phyloP scores from a whole-genome alignment of 2,113 vertebrate genomes.

The Lampris megalopsis region DNA sequence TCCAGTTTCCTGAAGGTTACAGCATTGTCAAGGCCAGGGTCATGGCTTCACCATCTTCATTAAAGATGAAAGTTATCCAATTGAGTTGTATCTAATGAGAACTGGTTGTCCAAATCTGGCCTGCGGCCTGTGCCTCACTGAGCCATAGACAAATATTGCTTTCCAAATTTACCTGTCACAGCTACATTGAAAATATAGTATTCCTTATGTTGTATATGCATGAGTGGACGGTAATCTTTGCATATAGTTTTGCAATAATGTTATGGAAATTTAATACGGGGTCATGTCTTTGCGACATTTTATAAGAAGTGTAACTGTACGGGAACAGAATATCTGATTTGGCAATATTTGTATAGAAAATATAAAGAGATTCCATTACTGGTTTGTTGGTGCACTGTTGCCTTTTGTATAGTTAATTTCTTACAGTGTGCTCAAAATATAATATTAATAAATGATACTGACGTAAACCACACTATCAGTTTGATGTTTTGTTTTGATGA shows the following conservation, averaged over 20 bases:
- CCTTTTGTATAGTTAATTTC: slow-evolving; percentile 54
- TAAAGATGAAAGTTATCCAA: too few species aligned
- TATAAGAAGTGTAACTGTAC: slow-evolving; percentile 54
- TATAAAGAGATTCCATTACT: slow-evolving; percentile 39
- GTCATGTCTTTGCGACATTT: slow-evolving; percentile 41
- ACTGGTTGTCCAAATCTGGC: neutral
- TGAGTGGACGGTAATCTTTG: slow-evolving; percentile 68
- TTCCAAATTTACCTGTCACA: slow-evolving; percentile 48
- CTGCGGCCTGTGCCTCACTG: slow-evolving; percentile 4
- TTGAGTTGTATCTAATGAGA: neutral
- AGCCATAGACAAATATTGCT: slow-evolving; percentile 35
- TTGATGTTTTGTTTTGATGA: neutral
- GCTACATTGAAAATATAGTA: slow-evolving; percentile 54
- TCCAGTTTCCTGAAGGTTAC: too few species aligned
- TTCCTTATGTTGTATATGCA: slow-evolving; percentile 68
- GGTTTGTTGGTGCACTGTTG: slow-evolving; percentile 65
- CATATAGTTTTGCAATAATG: slow-evolving; percentile 53
- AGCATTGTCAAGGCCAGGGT: neutral
- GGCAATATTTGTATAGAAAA: slow-evolving; percentile 40
- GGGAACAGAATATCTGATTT: slow-evolving; percentile 43
- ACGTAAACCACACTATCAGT: slow-evolving; percentile 14
- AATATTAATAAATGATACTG: slow-evolving; percentile 41
- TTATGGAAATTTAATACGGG: slow-evolving; percentile 61
- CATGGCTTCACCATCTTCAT: neutral
- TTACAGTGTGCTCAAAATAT: slow-evolving; percentile 51